Evolutionary conservation across 2,113 vertebrate species (phyloP).

Genomic region (Pseudorhombus dupliciocellatus): DNA sequence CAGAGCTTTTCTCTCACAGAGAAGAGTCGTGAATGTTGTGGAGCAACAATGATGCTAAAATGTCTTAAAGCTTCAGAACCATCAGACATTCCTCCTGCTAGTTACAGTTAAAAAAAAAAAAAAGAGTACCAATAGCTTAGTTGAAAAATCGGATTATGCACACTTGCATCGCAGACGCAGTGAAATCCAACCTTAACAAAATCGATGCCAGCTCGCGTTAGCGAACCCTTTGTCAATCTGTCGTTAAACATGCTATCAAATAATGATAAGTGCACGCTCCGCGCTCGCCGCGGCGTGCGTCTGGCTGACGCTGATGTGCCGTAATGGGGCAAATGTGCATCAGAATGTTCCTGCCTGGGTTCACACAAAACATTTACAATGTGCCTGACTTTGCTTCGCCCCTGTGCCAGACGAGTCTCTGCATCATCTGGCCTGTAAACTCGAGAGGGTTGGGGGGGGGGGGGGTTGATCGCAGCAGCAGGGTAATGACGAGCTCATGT

Average conservation of each 20-base stretch:
- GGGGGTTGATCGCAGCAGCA: conserved; percentile 73
- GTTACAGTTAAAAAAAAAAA: conserved; percentile 74
- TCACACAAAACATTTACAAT: conserved; percentile 95
- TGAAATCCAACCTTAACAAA: conserved; percentile 89
- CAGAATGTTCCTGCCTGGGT: conserved; percentile 92
- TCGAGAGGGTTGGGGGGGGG: conserved; percentile 20
- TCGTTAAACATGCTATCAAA: conserved; percentile 99
- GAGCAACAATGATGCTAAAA: background rate
- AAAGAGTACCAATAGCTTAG: conserved; percentile 91
- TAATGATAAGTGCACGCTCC: conserved; percentile 92
- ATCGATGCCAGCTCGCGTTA: conserved; percentile 92
- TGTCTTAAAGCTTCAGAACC: conserved; percentile 6
- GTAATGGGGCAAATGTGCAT: conserved; percentile 96
- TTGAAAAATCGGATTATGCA: conserved; percentile 93
- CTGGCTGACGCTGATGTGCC: conserved; percentile 90
- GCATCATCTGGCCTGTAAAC: conserved; percentile 82
- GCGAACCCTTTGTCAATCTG: conserved; percentile 96
- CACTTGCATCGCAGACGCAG: conserved; percentile 88
- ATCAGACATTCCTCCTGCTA: conserved; percentile 79
- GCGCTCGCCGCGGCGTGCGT: conserved; percentile 87
- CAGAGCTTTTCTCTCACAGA: conserved; percentile 1
- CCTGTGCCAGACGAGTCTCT: conserved; percentile 86
- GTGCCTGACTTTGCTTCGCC: conserved; percentile 88
- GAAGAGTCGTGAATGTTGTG: background rate
- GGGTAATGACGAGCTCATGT: conserved; percentile 76